Evolutionary conservation across 2,888 invertebrate species (phyloP).

Genomic region (Cartodere bifasciata): DNA sequence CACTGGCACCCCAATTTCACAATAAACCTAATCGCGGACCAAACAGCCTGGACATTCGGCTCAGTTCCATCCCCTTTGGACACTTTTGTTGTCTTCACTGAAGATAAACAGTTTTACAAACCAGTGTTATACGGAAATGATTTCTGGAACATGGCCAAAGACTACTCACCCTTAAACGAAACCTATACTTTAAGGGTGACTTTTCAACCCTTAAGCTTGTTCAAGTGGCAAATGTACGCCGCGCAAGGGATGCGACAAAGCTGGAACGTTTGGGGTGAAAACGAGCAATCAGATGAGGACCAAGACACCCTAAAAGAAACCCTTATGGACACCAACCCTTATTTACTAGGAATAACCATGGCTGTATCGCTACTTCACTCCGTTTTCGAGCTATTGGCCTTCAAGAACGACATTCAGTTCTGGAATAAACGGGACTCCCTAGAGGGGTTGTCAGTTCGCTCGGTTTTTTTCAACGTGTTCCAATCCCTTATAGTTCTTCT

Average conservation of each 20-base stretch:
- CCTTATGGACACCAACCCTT: constrained; percentile 92
- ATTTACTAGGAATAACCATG: constrained; percentile 82
- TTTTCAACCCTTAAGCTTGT: constrained; percentile 83
- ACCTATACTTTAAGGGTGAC: constrained; percentile 60
- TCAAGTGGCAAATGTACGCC: constrained; percentile 97
- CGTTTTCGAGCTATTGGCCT: constrained; percentile 94
- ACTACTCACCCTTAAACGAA: constrained; percentile 81
- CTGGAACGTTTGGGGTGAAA: constrained; percentile 59
- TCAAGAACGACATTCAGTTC: constrained; percentile 99
- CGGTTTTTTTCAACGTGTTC: constrained; percentile 97
- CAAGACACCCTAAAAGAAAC: constrained; percentile 89
- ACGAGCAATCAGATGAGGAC: constrained; percentile 66
- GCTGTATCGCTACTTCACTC: constrained; percentile 91
- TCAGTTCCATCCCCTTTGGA: constrained; percentile 84
- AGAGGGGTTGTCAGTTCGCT: constrained; percentile 94
- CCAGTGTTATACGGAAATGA: constrained; percentile 93
- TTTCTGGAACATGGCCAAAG: constrained; percentile 96
- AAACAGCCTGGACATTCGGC: constrained; percentile 88
- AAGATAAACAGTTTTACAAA: constrained; percentile 76
- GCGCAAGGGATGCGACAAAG: constrained; percentile 90
- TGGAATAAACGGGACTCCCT: constrained; percentile 96
- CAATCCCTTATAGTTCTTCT: constrained; percentile 90
- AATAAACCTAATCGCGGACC: constrained; percentile 87
- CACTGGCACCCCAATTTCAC: constrained; percentile 99
- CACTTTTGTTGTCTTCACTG: constrained; percentile 81